Base-by-base conservation (phyloP, 2,797 vertebrate genomes). In the Lateolabrax maculatus region DNA sequence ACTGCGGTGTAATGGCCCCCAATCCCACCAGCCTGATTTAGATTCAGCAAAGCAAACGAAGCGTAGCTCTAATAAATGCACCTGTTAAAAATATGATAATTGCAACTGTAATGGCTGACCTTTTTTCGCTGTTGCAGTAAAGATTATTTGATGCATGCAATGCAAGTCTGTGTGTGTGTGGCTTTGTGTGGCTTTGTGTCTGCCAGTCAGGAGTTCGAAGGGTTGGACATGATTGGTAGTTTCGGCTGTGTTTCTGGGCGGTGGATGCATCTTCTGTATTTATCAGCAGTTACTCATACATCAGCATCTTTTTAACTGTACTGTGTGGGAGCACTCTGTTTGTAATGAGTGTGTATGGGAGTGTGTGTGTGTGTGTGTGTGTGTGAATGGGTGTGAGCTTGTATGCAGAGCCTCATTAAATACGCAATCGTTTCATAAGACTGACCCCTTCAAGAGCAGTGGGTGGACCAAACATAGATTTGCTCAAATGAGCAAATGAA, bases 51-150 rank as follows among this genome's bases (percentile, higher is more conserved):
- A 86, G 88, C 89, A 93, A 93, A 94, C 69, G 73, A 90, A 90
- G 90, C 73, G 16, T 83, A 68, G 71, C 89, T 83, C 67, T 89
- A 86, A 92, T 93, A 92, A 85, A 90, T 84, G 81, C 87, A 91
- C 88, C 88, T 90, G 89, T 89, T 94, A 86, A 73, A 90, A 93
- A 90, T 84, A 91, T 86, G 87, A 93, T 95, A 88, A 94, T 91
- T 93, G 81, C 81, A 83, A 90, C 89, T 88, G 73, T 85, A 84
- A 89, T 88, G 84, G 70, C 57, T 85, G 85, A 92, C 83, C 79
- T 90, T 93, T 90, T 91, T 82, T 66, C 39, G 3, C 55, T 39
- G 48, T 58, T 74, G 82, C 84, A 71, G 80, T 84, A 81, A 88
- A 90, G 84, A 87, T 91, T 66, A 76, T 84, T 87, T 74, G 83